Evolutionary conservation across 2,888 invertebrate species (phyloP).

Genomic region (Dysmachus trigonus): DNA sequence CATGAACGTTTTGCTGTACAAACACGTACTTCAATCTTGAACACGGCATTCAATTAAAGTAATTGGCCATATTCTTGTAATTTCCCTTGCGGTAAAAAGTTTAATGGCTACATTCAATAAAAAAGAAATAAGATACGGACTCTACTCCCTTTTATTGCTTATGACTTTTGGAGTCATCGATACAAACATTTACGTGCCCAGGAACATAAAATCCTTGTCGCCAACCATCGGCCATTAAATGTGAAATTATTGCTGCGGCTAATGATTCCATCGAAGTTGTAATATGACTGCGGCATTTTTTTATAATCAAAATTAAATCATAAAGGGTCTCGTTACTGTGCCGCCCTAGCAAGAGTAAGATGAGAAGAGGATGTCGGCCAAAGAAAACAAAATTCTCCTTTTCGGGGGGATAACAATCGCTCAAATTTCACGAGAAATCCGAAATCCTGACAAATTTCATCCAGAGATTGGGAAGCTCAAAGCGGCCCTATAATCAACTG

Average conservation of each 20-base stretch:
- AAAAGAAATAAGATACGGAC: not conserved
- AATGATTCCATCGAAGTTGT: not conserved
- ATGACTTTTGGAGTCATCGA: not conserved
- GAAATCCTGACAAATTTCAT: constrained; percentile 34
- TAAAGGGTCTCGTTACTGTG: not conserved
- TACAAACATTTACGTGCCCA: not conserved
- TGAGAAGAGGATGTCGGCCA: not conserved
- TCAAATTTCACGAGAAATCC: not conserved
- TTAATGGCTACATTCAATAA: not conserved
- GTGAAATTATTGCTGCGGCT: not conserved
- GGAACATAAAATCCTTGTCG: not conserved
- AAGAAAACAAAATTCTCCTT: not conserved
- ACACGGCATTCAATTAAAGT: not conserved
- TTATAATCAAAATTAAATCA: not conserved
- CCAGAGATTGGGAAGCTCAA: not conserved
- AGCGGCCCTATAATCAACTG: constrained; percentile 13
- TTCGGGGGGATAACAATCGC: not conserved
- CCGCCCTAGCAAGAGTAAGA: not conserved
- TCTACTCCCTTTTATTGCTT: not conserved
- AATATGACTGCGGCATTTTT: not conserved
- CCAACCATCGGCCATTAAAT: not conserved
- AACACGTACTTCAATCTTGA: not conserved
- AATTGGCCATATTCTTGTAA: not conserved
- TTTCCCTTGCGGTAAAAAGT: not conserved
- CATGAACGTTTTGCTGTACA: not conserved